Evolutionary conservation across 2,113 vertebrate genomes (phyloP).

Genomic region (Otolemur garnettii): DNA sequence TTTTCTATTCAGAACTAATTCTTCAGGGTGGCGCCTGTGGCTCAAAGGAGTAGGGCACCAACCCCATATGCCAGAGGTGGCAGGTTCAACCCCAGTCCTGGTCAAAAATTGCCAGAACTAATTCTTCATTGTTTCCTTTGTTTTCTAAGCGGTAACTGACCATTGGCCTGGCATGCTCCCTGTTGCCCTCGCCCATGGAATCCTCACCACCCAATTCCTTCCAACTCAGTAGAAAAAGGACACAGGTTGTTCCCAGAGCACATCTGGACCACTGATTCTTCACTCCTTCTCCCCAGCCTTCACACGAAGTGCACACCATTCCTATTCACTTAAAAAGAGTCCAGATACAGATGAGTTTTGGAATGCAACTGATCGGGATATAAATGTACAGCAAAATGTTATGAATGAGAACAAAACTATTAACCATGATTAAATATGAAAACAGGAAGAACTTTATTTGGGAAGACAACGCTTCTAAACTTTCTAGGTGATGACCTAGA

Average conservation of each 20-base stretch:
- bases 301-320: not conserved
- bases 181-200: not conserved
- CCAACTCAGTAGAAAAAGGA: not conserved
- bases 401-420: conserved; percentile 25
- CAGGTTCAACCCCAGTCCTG: no score
- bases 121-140: not conserved
- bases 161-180: not conserved
- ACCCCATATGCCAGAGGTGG: no score
- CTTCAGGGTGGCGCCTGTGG: not conserved
- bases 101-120: not conserved
- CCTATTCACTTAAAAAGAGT: not conserved
- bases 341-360: not conserved
- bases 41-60: no score
- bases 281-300: not conserved
- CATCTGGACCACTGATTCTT: not conserved
- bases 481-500: no score
- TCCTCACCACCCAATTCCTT: not conserved
- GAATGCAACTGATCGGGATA: not conserved
- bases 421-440: conserved; percentile 3
- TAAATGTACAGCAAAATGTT: not conserved
- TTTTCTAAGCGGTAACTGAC: not conserved
- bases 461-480: not conserved
- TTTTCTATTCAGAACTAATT: not conserved
- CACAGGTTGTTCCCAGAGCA: not conserved
- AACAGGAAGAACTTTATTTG: conserved; percentile 33